Percentiles rank a stretch among this genome's conserved stretches.
phyloP scores from a whole-genome alignment of 2,888 invertebrate species.

The Drosophila flavopinicola region DNA sequence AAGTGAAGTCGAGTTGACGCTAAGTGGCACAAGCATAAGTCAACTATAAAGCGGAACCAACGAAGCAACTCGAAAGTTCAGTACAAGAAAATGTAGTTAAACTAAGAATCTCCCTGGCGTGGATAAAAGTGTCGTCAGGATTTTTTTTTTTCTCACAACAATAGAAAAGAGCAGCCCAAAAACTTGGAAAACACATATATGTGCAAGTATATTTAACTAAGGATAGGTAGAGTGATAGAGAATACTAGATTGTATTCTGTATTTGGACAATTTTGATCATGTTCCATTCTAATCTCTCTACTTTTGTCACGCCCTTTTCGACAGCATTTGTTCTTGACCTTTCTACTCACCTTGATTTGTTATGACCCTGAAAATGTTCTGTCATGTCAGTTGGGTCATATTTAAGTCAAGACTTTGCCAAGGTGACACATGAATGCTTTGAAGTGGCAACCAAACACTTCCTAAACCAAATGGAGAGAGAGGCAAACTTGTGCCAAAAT shows the following conservation, averaged over 20 bases:
- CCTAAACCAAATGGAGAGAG: not conserved
- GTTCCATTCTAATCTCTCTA: too few species aligned
- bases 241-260: too few species aligned
- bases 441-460: slow-evolving; percentile 26
- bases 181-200: not conserved
- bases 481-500: not conserved
- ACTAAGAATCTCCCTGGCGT: not conserved
- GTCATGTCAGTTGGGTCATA: not conserved
- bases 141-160: not conserved
- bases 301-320: not conserved
- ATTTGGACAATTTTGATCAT: too few species aligned
- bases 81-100: slow-evolving; percentile 19
- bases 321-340: not conserved
- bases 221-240: too few species aligned
- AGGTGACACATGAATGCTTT: slow-evolving; percentile 41
- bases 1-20: slow-evolving; percentile 27
- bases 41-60: slow-evolving; percentile 35
- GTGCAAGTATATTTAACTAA: not conserved
- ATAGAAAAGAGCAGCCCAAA: not conserved
- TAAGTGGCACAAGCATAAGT: slow-evolving; percentile 44
- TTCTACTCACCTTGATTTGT: slow-evolving; percentile 1
- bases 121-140: not conserved
- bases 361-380: slow-evolving; percentile 18
- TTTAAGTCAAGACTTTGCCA: slow-evolving; percentile 8
- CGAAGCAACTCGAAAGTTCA: slow-evolving; percentile 15